Base-by-base conservation (phyloP, 2,888 invertebrate species). In the Conus canariensis region DNA sequence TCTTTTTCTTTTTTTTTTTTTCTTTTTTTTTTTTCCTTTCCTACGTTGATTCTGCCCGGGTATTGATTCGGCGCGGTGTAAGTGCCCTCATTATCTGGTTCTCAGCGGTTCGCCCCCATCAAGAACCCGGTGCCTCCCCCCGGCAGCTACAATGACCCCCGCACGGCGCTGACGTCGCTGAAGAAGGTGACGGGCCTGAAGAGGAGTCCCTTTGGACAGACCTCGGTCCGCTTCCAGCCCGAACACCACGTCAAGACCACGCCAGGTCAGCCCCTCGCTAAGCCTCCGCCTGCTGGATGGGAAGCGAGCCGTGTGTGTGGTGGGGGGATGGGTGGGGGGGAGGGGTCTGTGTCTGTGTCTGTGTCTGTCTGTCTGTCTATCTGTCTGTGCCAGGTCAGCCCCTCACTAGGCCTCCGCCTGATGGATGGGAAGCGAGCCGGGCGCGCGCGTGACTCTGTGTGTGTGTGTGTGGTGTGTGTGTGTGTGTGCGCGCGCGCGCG, bases 131-230 rank as follows among this genome's bases (percentile, higher is more conserved):
- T 92, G 58, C 96, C 96, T 10, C 94, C 96, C 14, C 96, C 96
- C 10, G 96, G 96, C 7, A 90, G 95, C 9, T 96, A 96, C 94
- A 96, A 95, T 92, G 96, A 96, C 91, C 96, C 96, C 7, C 92
- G 96, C 82, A 94, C 94, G 85, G 96, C 96, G 59, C 93, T 96
- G 86, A 95, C 95, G 59, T 90, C 93, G 30, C 88, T 94, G 64
- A 95, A 95, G 90, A 93, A 94, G 90, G 93, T 95, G 12, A 94
- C 95, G 10, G 96, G 96, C 16, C 92, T 96, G 83, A 96, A 96
- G 91, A 93, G 95, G 90, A 96, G 95, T 90, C 96, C 96, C 8
- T 96, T 96, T 91, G 95, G 96, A 25, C 96, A 96, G 92, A 96
- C 96, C 0, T 95, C 96, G 5, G 95, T 95, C 8, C 91, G 96